Conservation (phyloP, 1,140 invertebrate species). For the Lerema accius region DNA sequence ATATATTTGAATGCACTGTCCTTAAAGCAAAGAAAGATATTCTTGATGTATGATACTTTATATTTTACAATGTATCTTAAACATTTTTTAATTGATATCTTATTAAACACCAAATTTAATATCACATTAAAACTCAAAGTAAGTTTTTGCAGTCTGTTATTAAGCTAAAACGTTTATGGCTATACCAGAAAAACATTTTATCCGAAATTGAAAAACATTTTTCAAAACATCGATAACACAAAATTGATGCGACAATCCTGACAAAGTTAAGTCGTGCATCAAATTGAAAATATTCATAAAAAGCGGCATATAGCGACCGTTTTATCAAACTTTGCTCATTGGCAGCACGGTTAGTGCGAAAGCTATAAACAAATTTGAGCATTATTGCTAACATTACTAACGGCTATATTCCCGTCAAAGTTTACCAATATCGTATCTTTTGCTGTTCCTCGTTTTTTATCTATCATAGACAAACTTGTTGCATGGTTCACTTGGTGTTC, state of each 20-base stretch:
- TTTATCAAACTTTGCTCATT: conserved; percentile 40
- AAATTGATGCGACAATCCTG: conserved; percentile 35
- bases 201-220: conserved; percentile 24
- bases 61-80: no score
- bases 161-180: no score
- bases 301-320: conserved; percentile 24
- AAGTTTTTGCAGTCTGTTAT: no score
- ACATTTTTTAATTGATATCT: no score
- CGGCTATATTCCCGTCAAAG: conserved; percentile 35
- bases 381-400: conserved; percentile 33
- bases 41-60: no score
- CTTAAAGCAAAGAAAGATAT: no score
- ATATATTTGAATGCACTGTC: no score
- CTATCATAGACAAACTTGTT: conserved; percentile 20
- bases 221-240: conserved; percentile 34
- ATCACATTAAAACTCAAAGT: no score
- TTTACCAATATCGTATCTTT: conserved; percentile 32
- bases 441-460: conserved; percentile 23
- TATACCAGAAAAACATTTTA: conserved; percentile 11
- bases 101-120: no score
- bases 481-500: conserved; percentile 23
- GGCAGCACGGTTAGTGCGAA: conserved; percentile 38
- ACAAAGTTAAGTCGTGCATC: conserved; percentile 47
- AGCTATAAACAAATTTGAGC: conserved; percentile 32
- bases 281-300: conserved; percentile 52